Percentiles rank a stretch among this genome's conserved stretches.
phyloP scores from a whole-genome alignment of 2,888 invertebrate species.

The Chrysotoxum bicinctum region DNA sequence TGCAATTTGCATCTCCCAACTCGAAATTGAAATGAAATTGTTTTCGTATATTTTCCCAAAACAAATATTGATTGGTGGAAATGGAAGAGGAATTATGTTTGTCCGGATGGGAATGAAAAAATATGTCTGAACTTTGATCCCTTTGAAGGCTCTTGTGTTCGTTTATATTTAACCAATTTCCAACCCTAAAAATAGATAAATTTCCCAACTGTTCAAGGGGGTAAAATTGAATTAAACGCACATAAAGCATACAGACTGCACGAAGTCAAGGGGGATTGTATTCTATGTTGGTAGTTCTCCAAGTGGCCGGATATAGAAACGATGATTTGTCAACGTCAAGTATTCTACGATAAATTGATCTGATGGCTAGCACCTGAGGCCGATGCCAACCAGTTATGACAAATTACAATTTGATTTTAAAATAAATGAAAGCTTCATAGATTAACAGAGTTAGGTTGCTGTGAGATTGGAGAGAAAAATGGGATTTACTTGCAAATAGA shows the following conservation, averaged over 20 bases:
- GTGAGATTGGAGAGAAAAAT: neutral
- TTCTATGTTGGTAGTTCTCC: slow-evolving; percentile 42
- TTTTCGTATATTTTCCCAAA: slow-evolving; percentile 4
- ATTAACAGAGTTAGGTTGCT: neutral
- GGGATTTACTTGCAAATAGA: neutral
- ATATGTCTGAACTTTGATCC: slow-evolving; percentile 13
- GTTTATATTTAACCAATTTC: neutral
- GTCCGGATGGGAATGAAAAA: neutral
- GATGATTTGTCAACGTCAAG: slow-evolving; percentile 47
- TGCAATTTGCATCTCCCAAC: neutral
- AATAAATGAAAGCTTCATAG: slow-evolving; percentile 6
- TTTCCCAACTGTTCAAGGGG: neutral
- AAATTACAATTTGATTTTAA: slow-evolving; percentile 35
- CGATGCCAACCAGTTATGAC: slow-evolving; percentile 16
- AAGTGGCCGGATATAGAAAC: slow-evolving; percentile 30
- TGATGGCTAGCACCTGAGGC: slow-evolving; percentile 36
- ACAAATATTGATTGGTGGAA: slow-evolving; percentile 49
- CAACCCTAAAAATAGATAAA: neutral
- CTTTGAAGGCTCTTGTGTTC: neutral
- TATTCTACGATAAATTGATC: slow-evolving; percentile 23
- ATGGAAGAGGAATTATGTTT: slow-evolving; percentile 22
- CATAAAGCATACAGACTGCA: neutral
- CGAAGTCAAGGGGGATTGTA: neutral
- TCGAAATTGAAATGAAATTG: slow-evolving; percentile 40
- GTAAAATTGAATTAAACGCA: neutral